Evolutionary conservation across 2,888 invertebrate genomes (phyloP), one percentile per base, ranked within the genome.

Genomic region (Noctuana brunneofusca): DNA sequence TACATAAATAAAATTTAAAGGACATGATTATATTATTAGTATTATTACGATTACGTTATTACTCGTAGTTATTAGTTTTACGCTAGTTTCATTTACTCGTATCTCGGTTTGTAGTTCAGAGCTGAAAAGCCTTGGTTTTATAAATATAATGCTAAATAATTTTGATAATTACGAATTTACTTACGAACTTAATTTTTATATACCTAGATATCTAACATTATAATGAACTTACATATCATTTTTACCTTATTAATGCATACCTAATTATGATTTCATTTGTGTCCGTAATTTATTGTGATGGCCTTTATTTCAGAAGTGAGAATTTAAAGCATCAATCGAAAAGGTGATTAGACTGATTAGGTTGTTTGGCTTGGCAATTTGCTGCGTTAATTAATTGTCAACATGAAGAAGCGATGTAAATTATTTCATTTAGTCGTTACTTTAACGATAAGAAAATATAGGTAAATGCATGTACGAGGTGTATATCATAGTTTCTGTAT

Each of bases 321-420:
- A 20, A 48, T 48, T 48, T 3, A 46, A 54, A 48, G 38, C 53
- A 14, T 48, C 43, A 32, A 20, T 30, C 22, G 41, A 20, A 54
- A 38, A 54, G 27, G n/a, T n/a, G n/a, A n/a, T n/a, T n/a, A n/a
- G n/a, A n/a, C n/a, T 49, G n/a, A 43, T 43, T 43, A 43, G n/a
- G 22, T 48, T 22, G 11, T 48, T 18, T 48, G 22, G 46, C n/a
- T 22, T 43, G 41, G 41, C 41, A n/a, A n/a, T 43, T 43, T 9
- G 41, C 14, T 14, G 22, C n/a, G 22, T 46, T 18, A 46, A 20
- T 20, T 46, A 20, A 46, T 46, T 20, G 46, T 46, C 46, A 9
- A 20, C 8, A 8, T 9, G 9, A 1, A 11, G 46, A 20, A 20
- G 46, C 3, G 18, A 46, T 46, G 46, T 46, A 11, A 20, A 20